These are phyloP conservation scores for Micrastur ruficollis DNA, from an alignment of 2,797 vertebrate genomes.

Conservation along the genomic window DNA sequence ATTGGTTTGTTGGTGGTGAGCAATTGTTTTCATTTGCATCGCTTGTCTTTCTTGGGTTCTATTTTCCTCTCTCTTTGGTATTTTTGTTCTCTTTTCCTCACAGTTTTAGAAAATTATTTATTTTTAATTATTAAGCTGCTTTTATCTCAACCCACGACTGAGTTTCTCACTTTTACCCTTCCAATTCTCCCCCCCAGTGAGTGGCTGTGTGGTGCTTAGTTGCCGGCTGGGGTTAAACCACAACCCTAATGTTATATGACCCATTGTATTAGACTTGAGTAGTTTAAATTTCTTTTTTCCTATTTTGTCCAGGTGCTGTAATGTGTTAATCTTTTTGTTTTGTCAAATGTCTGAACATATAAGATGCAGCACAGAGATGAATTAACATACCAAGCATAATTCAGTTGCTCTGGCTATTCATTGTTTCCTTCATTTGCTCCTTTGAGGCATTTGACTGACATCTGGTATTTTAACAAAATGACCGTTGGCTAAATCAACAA, in stretches of 20 bases:
- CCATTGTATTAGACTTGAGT: not conserved
- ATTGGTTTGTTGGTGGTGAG: rapidly evolving
- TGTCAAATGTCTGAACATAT: not conserved
- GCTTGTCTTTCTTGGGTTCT: not conserved
- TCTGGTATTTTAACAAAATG: not conserved
- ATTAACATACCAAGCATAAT: not conserved
- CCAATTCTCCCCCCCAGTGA: not conserved
- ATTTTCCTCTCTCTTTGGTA: not conserved
- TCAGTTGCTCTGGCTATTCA: not conserved
- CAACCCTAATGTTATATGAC: not conserved
- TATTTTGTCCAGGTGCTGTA: not conserved
- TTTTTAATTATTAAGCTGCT: not conserved
- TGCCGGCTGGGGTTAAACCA: not conserved
- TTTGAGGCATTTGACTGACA: not conserved
- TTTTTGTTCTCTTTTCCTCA: not conserved
- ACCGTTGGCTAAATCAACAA: not conserved
- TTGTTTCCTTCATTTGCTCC: not conserved
- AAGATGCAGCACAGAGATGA: not conserved
- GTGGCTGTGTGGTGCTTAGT: not conserved
- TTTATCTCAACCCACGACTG: no score
- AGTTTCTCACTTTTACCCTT: not conserved
- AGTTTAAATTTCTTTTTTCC: not conserved
- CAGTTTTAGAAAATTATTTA: not conserved
- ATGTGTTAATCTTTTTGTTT: not conserved
- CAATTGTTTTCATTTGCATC: not conserved